Evolutionary conservation across 2,888 invertebrate genomes (phyloP).

Genomic region (Zele albiditarsus): DNA sequence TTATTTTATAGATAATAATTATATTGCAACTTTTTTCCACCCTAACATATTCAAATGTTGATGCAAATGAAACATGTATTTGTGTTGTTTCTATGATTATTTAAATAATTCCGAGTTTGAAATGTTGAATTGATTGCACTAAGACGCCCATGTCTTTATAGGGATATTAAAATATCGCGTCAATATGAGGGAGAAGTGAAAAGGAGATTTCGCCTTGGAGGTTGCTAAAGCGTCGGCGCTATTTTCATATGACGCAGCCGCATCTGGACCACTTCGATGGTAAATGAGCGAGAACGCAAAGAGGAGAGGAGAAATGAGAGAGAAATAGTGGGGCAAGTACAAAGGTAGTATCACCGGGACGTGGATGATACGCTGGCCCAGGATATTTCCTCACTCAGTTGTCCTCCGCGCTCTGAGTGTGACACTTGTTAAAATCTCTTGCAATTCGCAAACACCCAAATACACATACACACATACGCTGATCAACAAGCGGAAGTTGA

Average conservation of each 20-base stretch:
- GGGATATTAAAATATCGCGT: not conserved
- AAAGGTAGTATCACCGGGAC: constrained; percentile 47
- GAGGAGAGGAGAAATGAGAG: constrained; percentile 34
- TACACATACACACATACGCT: too few species aligned
- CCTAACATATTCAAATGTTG: not conserved
- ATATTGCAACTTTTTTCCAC: not conserved
- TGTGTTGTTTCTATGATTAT: not conserved
- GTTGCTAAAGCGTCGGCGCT: constrained; percentile 52
- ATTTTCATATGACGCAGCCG: constrained; percentile 56
- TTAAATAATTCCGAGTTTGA: not conserved
- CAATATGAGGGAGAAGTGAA: constrained; percentile 19
- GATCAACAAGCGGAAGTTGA: too few species aligned
- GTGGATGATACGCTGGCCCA: not conserved
- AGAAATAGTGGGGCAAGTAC: constrained; percentile 28
- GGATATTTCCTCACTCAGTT: not conserved
- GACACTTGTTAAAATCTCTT: not conserved
- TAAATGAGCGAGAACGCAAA: constrained; percentile 29
- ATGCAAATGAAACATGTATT: not conserved
- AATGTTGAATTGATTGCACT: not conserved
- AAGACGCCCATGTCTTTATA: not conserved
- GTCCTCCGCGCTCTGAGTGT: not conserved
- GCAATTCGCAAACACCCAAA: not conserved
- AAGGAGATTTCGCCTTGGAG: constrained; percentile 41
- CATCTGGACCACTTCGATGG: constrained; percentile 50
- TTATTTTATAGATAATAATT: constrained; percentile 34